Conservation (phyloP, 1,140 invertebrate species). For the Drosophila quadrilineata region DNA sequence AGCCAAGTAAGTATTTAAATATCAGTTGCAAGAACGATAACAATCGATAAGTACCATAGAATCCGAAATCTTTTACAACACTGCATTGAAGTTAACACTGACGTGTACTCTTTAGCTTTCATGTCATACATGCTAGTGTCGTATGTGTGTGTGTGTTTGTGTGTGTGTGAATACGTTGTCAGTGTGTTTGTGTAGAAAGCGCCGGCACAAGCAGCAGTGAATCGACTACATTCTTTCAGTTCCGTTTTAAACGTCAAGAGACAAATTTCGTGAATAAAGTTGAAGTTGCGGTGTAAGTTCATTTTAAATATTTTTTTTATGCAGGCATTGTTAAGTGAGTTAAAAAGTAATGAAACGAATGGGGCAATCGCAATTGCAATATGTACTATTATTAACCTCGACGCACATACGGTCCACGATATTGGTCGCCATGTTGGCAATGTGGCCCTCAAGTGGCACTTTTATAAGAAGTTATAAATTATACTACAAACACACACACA, state of each 20-base stretch:
- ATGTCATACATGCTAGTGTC: too few species aligned
- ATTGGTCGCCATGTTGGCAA: conserved; percentile 68
- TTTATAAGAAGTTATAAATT: not conserved
- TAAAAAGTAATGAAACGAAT: not conserved
- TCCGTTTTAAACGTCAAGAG: conserved; percentile 58
- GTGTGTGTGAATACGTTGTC: conserved; percentile 27
- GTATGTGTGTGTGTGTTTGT: conserved; percentile 20
- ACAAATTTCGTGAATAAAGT: conserved; percentile 21
- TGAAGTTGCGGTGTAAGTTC: conserved; percentile 46
- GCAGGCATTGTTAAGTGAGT: not conserved
- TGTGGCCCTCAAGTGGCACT: conserved; percentile 7
- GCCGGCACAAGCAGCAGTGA: conserved; percentile 40
- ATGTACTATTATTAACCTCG: not conserved
- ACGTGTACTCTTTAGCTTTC: conserved; percentile 57
- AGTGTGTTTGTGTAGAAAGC: conserved; percentile 42
- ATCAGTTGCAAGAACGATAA: conserved; percentile 6
- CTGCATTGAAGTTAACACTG: conserved; percentile 44
- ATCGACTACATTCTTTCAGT: conserved; percentile 50
- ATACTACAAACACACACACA: conserved; percentile 1
- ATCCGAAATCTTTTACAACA: conserved; percentile 35
- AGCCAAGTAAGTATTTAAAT: conserved; percentile 67
- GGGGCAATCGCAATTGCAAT: not conserved
- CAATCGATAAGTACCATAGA: conserved; percentile 22
- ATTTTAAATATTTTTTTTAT: not conserved
- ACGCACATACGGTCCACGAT: conserved; percentile 14